Conservation (phyloP, 2,113 vertebrate genomes). For the Apteryx mantelli region DNA sequence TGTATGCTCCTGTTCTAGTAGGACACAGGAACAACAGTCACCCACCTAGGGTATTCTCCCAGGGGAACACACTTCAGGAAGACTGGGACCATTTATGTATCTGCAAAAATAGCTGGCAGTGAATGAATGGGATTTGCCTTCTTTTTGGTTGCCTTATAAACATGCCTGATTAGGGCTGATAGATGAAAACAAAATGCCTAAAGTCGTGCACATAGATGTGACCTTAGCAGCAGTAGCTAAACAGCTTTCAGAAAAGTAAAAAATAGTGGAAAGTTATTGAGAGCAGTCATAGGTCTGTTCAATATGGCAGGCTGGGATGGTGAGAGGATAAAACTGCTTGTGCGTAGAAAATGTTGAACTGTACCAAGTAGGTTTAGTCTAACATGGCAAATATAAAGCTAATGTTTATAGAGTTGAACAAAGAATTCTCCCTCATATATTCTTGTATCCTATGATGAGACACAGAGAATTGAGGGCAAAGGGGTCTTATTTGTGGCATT, state of each 20-base stretch:
- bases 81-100: slow-evolving; percentile 40
- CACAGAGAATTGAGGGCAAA: neutral
- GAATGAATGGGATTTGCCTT: slow-evolving; percentile 22
- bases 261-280: neutral
- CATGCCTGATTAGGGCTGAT: neutral
- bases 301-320: neutral
- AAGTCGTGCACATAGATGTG: neutral
- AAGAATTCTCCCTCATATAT: neutral
- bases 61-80: neutral
- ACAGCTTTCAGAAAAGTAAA: slow-evolving; percentile 24
- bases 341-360: neutral
- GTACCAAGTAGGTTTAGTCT: neutral
- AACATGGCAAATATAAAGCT: neutral
- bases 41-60: slow-evolving; percentile 2
- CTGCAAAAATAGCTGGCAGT: slow-evolving; percentile 43
- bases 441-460: neutral
- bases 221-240: neutral
- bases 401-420: neutral
- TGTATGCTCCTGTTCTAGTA: neutral
- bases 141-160: slow-evolving; percentile 32
- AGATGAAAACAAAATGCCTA: slow-evolving; percentile 24
- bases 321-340: neutral
- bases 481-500: neutral
- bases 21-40: slow-evolving; percentile 15
- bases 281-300: neutral